Evolutionary conservation across 2,113 vertebrate species (phyloP), one percentile per base, ranked within the genome.

Genomic region (Diglossa brunneiventris): DNA sequence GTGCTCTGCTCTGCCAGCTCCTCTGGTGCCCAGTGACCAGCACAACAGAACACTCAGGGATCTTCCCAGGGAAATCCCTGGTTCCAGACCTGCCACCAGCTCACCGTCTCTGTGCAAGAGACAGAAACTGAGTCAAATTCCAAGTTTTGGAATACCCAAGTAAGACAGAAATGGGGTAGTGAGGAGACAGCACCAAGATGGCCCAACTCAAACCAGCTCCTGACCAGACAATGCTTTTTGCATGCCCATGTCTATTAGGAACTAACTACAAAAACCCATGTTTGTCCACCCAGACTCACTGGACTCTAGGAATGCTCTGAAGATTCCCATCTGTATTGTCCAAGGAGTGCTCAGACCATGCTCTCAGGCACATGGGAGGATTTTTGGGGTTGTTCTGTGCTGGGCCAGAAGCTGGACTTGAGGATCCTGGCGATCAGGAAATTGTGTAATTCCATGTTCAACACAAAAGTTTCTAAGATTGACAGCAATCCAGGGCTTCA

Each of bases 181-280:
- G 21, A 9, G 0, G 4, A 49, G 41, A 18, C 1, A 31, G 53
- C 19, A 24, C 0, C 44, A 0, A 3, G 4, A 70, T 1, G 35
- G 41, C 49, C 37, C 58, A 78, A 22, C 66, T 52, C 59, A 59
- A 59, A 59, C 9, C 37, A 78, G 58, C 46, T 64, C 68, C 28
- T 23, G 46, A 30, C 7, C 7, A 41, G 31, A 63, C 13, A 26
- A 22, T 0, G 1, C 15, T 42, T 30, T 52, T 11, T 26, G 39
- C 0, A 1, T 11, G 30, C 24, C 11, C 30, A 42, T 16, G 7
- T 6, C 22, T 23, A 3, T 6, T 3, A 49, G 37, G 44, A 39
- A 42, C 33, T 42, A 76, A 52, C 19, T 24, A 33, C 24, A 68
- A 61, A 61, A 39, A 0, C 7, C 23, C 41, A 6, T 4, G 24